phyloP scores from a whole-genome alignment of 2,113 vertebrate species.

The Neotragus pygmaeus region DNA sequence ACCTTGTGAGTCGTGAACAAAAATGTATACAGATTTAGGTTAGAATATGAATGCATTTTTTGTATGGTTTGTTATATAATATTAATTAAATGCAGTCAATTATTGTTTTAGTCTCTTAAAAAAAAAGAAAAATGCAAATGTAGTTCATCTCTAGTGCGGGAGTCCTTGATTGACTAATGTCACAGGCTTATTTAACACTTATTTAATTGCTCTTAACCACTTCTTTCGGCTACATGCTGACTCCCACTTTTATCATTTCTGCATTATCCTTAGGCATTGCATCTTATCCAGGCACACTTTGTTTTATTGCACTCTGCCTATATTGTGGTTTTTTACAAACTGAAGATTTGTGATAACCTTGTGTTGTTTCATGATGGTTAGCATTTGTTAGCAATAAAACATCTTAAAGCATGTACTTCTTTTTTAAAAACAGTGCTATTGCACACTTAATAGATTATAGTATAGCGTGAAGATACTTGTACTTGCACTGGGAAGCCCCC shows the following conservation, averaged over 20 bases:
- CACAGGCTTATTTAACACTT: neutral
- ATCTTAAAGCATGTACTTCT: neutral
- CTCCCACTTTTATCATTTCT: neutral
- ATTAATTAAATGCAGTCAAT: neutral
- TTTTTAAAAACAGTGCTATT: neutral
- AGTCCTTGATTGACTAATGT: neutral
- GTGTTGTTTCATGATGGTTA: neutral
- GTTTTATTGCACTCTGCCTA: neutral
- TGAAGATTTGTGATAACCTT: neutral
- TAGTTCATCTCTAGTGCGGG: neutral
- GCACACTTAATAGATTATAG: neutral
- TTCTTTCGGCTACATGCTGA: accelerated
- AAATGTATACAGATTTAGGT: neutral
- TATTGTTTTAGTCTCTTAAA: neutral
- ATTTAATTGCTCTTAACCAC: neutral
- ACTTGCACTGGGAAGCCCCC: neutral
- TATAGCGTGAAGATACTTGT: neutral
- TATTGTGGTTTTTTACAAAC: neutral
- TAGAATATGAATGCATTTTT: neutral
- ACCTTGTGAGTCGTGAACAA: neutral
- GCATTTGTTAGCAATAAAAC: neutral
- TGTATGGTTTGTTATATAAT: neutral
- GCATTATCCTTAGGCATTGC: neutral
- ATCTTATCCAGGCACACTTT: neutral
- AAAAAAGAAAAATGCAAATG: neutral